Conservation (phyloP, 2,113 vertebrate species). For the Eonycteris spelaea region DNA sequence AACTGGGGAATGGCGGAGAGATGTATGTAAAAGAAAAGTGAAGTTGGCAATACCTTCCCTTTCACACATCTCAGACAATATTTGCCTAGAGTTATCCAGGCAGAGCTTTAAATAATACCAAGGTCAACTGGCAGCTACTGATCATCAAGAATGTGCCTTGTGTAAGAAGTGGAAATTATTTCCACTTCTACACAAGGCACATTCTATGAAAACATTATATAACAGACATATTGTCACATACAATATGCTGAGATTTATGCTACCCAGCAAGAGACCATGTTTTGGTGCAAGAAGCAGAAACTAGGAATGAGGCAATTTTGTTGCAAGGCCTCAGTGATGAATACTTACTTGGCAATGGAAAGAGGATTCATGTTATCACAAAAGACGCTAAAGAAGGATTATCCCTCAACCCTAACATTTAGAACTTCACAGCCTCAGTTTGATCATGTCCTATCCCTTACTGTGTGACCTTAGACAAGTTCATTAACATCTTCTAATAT, state of each 20-base stretch:
- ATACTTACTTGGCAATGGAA: neutral
- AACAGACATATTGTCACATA: neutral
- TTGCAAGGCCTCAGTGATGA: neutral
- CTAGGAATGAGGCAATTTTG: neutral
- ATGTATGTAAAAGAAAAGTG: neutral
- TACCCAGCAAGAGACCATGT: neutral
- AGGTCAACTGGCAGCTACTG: neutral
- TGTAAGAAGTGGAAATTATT: neutral
- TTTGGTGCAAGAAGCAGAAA: neutral
- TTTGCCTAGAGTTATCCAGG: neutral
- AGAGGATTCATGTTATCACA: neutral
- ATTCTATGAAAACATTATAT: neutral
- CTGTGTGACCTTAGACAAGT: neutral
- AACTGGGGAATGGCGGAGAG: neutral
- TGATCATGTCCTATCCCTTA: neutral
- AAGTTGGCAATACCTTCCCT: neutral
- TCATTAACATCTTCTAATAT: neutral
- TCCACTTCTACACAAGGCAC: too few species aligned
- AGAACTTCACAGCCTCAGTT: neutral
- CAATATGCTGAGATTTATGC: neutral
- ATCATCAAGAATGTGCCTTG: neutral
- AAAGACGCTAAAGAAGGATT: neutral
- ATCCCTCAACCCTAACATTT: neutral
- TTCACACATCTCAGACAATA: neutral
- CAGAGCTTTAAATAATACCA: neutral